Percentiles rank a stretch among this genome's conserved stretches.
phyloP scores from a whole-genome alignment of 2,797 vertebrate species.

The Alfaro cultratus region DNA sequence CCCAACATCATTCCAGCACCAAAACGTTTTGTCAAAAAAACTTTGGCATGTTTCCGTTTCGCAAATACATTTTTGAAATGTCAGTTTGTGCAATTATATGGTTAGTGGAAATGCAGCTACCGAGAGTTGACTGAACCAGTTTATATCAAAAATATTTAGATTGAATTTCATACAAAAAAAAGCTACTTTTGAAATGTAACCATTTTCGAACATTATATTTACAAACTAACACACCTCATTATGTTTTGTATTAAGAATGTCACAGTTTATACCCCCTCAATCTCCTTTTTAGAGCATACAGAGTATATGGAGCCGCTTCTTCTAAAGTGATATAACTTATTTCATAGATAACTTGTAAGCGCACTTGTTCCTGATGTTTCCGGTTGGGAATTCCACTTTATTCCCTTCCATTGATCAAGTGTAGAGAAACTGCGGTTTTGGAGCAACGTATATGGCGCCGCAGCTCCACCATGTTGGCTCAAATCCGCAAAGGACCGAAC shows the following conservation, averaged over 20 bases:
- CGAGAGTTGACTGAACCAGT: background rate
- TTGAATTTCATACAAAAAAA: background rate
- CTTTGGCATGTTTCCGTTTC: too few species aligned
- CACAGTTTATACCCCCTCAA: background rate
- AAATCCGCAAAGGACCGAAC: slow-evolving; percentile 13
- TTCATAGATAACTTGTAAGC: background rate
- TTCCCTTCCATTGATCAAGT: slow-evolving; percentile 31
- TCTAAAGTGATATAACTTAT: background rate
- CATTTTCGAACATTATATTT: background rate
- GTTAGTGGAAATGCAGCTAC: too few species aligned
- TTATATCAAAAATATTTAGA: background rate
- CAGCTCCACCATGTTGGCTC: slow-evolving; percentile 79
- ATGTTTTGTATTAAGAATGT: background rate
- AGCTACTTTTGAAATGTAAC: background rate
- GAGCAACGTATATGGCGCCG: slow-evolving; percentile 34
- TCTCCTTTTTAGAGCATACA: background rate
- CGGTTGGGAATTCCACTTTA: slow-evolving; percentile 23
- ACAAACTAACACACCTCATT: background rate
- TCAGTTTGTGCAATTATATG: too few species aligned
- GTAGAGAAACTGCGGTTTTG: slow-evolving; percentile 61
- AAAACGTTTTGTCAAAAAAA: too few species aligned
- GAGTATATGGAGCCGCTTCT: background rate
- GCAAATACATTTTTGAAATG: too few species aligned
- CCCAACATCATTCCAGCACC: too few species aligned
- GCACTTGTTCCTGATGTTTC: background rate